Evolutionary conservation across 2,888 invertebrate genomes (phyloP), one percentile per base, ranked within the genome.

Genomic region (Nomada fucata): DNA sequence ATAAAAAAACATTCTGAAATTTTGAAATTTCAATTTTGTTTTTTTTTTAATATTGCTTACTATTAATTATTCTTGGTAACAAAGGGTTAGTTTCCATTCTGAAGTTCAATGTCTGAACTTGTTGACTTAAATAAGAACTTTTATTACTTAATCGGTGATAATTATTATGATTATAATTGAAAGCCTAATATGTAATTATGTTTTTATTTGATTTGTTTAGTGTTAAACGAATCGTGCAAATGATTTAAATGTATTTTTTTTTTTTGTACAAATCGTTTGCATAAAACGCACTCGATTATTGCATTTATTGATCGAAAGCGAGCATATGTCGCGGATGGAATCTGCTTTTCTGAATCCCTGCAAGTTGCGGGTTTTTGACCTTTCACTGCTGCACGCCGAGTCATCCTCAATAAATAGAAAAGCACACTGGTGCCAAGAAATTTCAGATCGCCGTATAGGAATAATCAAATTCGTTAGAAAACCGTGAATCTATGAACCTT

Each of bases 361-460:
- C 82, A 83, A 83, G 83, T 82, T 65, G n/a, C 82, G 71, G 78
- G 82, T 74, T 82, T 82, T 79, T 82, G 77, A 83, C 82, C 82
- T 72, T 76, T 64, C 57, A 52, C 23, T 47, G 7, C 13, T 26
- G 68, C 50, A 47, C 59, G 77, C 36, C 72, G 72, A 82, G 81
- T 81, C 82, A 82, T 72, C 72, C 44, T 68, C 72, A n/a, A 60
- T 69, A 72, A 81, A 82, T 76, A 82, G 71, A 72, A 68, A 72
- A 71, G 20, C 70, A 29, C 63, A 29, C n/a, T 20, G 20, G 44
- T 64, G 81, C 71, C 82, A 81, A 81, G 76, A 68, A 76, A 80
- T 82, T 63, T 76, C 64, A 44, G 53, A 63, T 57, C 36, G 44
- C 52, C 52, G 53, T 61, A 50, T 26, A 72, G 47, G 20, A 61